These are phyloP conservation scores for Monopterus albus DNA, from an alignment of 2,113 vertebrate genomes.

Conservation along the genomic window DNA sequence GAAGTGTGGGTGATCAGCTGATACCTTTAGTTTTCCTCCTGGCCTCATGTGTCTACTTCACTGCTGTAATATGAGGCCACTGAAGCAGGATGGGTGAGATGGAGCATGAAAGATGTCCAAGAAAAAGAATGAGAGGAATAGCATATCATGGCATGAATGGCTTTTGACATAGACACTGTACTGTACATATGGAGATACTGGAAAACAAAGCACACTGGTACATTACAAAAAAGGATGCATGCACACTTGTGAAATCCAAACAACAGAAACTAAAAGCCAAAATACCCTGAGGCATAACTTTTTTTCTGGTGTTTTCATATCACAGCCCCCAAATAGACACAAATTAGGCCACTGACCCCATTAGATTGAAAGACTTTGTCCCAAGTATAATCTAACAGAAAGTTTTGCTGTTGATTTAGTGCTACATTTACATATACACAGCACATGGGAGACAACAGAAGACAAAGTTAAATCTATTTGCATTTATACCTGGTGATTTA, in stretches of 20 bases:
- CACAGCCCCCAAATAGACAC: constrained; percentile 15
- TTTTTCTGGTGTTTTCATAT: background rate
- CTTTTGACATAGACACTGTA: constrained; percentile 44
- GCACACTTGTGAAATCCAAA: constrained; percentile 3
- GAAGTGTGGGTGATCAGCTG: constrained; percentile 13
- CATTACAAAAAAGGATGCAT: constrained; percentile 5
- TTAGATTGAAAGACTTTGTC: constrained; percentile 4
- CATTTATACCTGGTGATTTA: background rate
- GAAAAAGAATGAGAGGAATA: constrained; percentile 39
- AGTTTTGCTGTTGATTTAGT: background rate
- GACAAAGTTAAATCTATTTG: background rate
- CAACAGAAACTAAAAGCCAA: background rate
- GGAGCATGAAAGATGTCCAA: constrained; percentile 34
- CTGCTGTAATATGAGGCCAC: constrained; percentile 27
- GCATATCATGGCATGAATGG: constrained; percentile 60
- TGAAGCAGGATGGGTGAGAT: constrained; percentile 43
- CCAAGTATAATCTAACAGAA: background rate
- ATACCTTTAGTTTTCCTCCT: constrained; percentile 51
- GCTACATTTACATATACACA: background rate
- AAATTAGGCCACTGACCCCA: constrained; percentile 26
- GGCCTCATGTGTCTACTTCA: constrained; percentile 38
- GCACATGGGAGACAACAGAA: background rate
- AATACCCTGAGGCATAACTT: background rate
- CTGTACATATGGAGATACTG: constrained; percentile 27
- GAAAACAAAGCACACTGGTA: constrained; percentile 53